Percentiles rank a stretch among this genome's conserved stretches.
phyloP scores from a whole-genome alignment of 2,888 invertebrate genomes.

The Folsomia candida region DNA sequence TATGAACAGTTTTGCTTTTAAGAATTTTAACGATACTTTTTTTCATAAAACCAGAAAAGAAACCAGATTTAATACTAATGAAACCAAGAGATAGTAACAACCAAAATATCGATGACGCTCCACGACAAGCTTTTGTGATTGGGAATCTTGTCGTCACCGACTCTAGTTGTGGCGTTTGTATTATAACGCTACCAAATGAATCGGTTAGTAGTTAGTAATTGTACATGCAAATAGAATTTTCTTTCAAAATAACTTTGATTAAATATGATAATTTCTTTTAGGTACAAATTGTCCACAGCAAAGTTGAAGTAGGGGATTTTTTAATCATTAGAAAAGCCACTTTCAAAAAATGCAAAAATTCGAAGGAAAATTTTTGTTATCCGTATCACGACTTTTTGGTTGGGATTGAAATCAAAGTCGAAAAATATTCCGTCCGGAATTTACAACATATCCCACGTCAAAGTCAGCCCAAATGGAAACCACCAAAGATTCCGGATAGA shows the following conservation, averaged over 20 bases:
- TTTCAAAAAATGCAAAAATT: neutral
- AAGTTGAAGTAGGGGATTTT: neutral
- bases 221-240: neutral
- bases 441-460: too few relatives aligned
- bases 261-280: neutral
- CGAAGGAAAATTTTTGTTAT: neutral
- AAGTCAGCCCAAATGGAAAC: too few relatives aligned
- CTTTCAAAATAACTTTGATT: neutral
- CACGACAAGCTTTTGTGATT: neutral
- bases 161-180: neutral
- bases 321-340: neutral
- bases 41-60: too few relatives aligned
- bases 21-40: too few relatives aligned
- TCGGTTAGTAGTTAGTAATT: neutral
- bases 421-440: too few relatives aligned
- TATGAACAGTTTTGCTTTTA: too few relatives aligned
- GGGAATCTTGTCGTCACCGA: neutral
- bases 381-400: neutral
- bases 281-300: neutral
- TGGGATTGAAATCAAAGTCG: neutral
- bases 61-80: neutral
- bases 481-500: too few relatives aligned
- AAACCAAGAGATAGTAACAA: neutral
- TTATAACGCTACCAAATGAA: neutral
- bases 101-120: too few relatives aligned